phyloP scores from a whole-genome alignment of 1,140 invertebrate genomes.

The Pseudobourletiella spinata region DNA sequence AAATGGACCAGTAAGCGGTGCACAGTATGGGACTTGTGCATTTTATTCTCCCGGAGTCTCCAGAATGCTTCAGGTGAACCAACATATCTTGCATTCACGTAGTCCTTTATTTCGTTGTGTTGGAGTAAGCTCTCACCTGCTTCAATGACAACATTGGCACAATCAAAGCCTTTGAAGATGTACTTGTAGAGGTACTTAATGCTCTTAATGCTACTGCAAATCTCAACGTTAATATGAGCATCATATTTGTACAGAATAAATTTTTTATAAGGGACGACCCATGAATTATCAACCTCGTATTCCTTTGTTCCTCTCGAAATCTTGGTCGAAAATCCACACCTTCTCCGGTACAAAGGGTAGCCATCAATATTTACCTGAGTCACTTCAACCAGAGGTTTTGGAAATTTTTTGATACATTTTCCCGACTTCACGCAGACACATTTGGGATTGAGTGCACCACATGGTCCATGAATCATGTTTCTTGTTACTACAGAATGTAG shows the following conservation, averaged over 20 bases:
- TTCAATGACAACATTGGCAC: constrained; percentile 10
- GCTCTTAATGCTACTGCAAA: too few relatives aligned
- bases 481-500: constrained; percentile 6
- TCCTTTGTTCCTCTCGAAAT: not conserved
- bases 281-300: constrained; percentile 43
- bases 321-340: not conserved
- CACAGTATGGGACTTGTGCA: constrained; percentile 38
- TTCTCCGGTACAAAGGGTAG: constrained; percentile 39
- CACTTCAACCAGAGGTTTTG: constrained; percentile 28
- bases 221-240: too few relatives aligned
- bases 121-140: not conserved
- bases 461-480: constrained; percentile 27
- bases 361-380: constrained; percentile 39
- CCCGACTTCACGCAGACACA: constrained; percentile 36
- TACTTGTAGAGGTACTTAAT: constrained; percentile 45
- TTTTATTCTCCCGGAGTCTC: constrained; percentile 31
- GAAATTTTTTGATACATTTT: constrained; percentile 38
- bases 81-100: constrained; percentile 36
- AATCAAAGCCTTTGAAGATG: constrained; percentile 33
- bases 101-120: constrained; percentile 32
- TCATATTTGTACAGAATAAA: constrained; percentile 45
- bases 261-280: constrained; percentile 48
- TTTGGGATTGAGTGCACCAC: constrained; percentile 3
- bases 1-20: constrained; percentile 45
- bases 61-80: too few relatives aligned